phyloP scores from a whole-genome alignment of 2,113 vertebrate genomes.

The Mirounga angustirostris region DNA sequence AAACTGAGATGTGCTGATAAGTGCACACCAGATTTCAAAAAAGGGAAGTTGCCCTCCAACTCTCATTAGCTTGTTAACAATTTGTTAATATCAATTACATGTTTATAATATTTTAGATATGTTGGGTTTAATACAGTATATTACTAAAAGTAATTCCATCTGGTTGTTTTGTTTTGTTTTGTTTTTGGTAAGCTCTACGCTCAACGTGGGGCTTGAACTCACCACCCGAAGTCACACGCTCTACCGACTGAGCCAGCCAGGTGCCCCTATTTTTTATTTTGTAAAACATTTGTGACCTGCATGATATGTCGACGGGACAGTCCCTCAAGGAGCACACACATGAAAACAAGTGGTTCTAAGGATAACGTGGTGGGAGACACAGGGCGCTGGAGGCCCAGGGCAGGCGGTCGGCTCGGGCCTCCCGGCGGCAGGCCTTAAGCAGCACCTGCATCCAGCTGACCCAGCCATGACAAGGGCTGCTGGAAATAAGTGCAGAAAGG shows the following conservation, averaged over 20 bases:
- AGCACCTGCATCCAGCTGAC: neutral
- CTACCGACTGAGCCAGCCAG: neutral
- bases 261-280: neutral
- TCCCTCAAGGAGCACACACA: neutral
- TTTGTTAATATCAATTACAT: neutral
- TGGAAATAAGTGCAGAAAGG: neutral
- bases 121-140: neutral
- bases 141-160: slow-evolving; percentile 38
- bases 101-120: neutral
- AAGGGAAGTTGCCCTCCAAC: neutral
- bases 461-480: no score
- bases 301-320: neutral
- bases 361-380: neutral
- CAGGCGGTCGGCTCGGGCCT: neutral
- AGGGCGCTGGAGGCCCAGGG: neutral
- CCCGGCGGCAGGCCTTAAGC: neutral
- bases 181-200: neutral
- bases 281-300: neutral
- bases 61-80: neutral
- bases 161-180: neutral
- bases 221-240: neutral
- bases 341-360: neutral
- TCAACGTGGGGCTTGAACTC: neutral
- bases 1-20: fast-evolving
- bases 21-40: neutral